A percentile compares a stretch with the other conserved stretches of the same genome.
Conservation (phyloP, 2,888 invertebrate species). For the Diabrotica balteata region DNA sequence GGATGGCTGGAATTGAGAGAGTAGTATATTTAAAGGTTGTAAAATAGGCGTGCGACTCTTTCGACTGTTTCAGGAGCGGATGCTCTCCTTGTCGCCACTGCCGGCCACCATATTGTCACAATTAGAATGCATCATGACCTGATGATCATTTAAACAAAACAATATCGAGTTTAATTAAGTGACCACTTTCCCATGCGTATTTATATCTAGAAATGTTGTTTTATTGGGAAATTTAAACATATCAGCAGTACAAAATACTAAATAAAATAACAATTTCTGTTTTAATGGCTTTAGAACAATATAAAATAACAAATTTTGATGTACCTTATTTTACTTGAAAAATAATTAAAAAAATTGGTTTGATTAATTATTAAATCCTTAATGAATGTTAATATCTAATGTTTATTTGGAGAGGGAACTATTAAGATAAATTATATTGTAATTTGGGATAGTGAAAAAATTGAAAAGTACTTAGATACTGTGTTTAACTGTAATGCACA, state of each 20-base stretch:
- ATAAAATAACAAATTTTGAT: no score
- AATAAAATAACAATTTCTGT: no score
- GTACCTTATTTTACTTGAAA: no score
- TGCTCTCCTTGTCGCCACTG: conserved; percentile 34
- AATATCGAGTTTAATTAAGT: conserved; percentile 28
- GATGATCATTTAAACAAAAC: conserved; percentile 29
- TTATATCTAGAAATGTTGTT: background rate
- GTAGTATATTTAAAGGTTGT: conserved; percentile 26
- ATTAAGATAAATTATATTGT: no score
- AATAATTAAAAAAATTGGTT: no score
- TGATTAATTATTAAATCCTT: no score
- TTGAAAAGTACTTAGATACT: no score
- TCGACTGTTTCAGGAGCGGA: conserved; percentile 50
- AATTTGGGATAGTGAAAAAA: no score
- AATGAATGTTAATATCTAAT: no score
- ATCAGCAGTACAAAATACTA: background rate
- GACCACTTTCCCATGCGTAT: conserved; percentile 41
- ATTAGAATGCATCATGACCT: conserved; percentile 51
- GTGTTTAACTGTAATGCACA: no score
- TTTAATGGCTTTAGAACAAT: no score
- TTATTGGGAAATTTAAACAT: background rate
- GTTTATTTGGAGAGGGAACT: no score
- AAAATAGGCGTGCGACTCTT: conserved; percentile 46
- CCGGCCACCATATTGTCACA: conserved; percentile 36
- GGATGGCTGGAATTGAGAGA: conserved; percentile 31